Evolutionary conservation across 2,797 vertebrate genomes (phyloP).

Genomic region (Dallia pectoralis): DNA sequence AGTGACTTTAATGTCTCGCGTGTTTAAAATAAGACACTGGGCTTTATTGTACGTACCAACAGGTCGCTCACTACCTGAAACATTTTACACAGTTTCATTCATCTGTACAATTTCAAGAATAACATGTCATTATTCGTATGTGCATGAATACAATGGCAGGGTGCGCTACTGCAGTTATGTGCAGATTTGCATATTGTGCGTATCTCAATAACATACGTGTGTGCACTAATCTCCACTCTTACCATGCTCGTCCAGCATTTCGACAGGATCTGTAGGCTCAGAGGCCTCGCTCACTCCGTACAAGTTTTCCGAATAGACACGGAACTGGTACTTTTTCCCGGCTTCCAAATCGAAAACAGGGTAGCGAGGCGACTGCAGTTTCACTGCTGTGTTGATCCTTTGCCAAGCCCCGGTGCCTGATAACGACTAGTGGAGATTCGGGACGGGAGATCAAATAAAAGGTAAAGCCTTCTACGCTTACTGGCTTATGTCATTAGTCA

Average conservation of each 20-base stretch:
- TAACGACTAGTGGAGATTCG: conserved; percentile 64
- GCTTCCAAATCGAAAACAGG: conserved; percentile 92
- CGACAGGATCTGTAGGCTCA: conserved; percentile 77
- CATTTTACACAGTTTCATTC: conserved; percentile 8
- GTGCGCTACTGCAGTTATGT: not conserved
- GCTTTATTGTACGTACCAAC: conserved; percentile 64
- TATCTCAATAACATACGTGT: not conserved
- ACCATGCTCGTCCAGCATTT: conserved; percentile 85
- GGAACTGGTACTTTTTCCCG: conserved; percentile 87
- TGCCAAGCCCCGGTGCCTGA: conserved; percentile 88
- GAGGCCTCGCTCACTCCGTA: conserved; percentile 89
- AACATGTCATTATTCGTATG: not conserved
- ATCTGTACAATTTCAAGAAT: not conserved
- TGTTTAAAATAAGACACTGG: not conserved
- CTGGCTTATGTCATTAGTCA: not conserved
- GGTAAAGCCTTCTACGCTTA: not conserved
- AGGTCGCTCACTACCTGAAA: conserved; percentile 62
- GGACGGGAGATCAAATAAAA: conserved; percentile 20
- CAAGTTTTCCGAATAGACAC: conserved; percentile 85
- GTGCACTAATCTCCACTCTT: conserved; percentile 47
- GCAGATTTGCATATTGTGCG: not conserved
- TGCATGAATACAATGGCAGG: not conserved
- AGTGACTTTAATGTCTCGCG: conserved; percentile 12
- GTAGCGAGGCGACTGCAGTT: conserved; percentile 87
- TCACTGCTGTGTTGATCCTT: conserved; percentile 84